These are phyloP conservation scores for Dendrocincla tyrannina DNA, from an alignment of 2,797 vertebrate genomes.

Conservation along the genomic window DNA sequence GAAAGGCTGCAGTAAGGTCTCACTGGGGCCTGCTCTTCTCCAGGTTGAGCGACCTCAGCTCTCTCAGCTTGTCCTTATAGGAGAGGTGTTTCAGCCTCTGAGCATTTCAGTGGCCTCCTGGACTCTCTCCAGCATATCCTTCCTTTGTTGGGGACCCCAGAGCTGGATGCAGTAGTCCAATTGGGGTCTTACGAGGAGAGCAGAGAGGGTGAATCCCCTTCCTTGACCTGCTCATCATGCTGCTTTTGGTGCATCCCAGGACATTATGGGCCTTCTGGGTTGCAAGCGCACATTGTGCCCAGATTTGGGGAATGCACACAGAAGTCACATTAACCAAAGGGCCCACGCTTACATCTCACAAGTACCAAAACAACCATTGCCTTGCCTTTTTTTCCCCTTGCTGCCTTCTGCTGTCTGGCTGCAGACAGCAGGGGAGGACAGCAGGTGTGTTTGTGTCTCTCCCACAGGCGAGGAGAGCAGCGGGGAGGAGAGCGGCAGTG, in stretches of 20 bases:
- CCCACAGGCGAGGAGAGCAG: conserved; percentile 80
- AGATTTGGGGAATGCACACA: rapidly evolving
- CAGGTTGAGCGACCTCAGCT: neutral
- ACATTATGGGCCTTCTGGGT: neutral
- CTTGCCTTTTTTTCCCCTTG: neutral
- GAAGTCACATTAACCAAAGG: neutral
- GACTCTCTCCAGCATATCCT: neutral
- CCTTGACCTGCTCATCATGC: neutral
- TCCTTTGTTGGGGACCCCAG: rapidly evolving
- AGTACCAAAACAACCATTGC: rapidly evolving
- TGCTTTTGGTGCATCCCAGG: neutral
- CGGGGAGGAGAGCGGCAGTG: conserved; percentile 91
- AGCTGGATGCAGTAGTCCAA: neutral
- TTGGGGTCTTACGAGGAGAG: rapidly evolving
- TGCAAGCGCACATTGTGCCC: rapidly evolving
- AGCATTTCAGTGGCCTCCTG: neutral
- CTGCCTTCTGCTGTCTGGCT: neutral
- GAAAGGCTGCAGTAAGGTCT: neutral
- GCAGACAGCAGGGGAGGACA: neutral
- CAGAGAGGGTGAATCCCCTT: neutral
- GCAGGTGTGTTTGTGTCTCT: neutral
- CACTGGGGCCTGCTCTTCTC: neutral
- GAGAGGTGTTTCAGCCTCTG: neutral
- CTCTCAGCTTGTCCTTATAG: neutral
- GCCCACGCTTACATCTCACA: rapidly evolving